Evolutionary conservation across 2,888 invertebrate species (phyloP).

Genomic region (Agonopterix heracliana): DNA sequence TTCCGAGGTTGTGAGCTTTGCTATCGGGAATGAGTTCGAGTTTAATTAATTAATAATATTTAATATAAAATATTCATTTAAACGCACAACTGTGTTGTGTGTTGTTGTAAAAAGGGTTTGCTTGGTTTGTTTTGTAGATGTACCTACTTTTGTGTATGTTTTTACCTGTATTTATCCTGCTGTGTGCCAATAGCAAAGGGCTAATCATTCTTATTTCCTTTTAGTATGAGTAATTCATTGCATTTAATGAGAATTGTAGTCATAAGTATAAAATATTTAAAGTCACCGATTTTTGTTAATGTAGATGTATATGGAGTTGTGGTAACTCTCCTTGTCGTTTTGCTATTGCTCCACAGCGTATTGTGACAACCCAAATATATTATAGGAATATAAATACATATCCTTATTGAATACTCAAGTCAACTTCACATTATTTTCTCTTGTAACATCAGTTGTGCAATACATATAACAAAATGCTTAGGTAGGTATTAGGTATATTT

Average conservation of each 20-base stretch:
- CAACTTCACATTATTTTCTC: slow-evolving; percentile 58
- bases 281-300: slow-evolving; percentile 45
- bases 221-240: slow-evolving; percentile 47
- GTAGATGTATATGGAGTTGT: slow-evolving; percentile 36
- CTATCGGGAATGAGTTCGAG: slow-evolving; percentile 70
- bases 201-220: slow-evolving; percentile 41
- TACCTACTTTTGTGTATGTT: slow-evolving; percentile 62
- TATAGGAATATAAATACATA: slow-evolving; percentile 68
- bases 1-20: slow-evolving; percentile 74
- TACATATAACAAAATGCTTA: slow-evolving; percentile 70
- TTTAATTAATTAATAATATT: slow-evolving; percentile 54
- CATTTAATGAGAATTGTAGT: slow-evolving; percentile 67
- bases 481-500: slow-evolving; percentile 71
- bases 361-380: slow-evolving; percentile 60
- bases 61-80: slow-evolving; percentile 49
- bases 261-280: slow-evolving; percentile 48
- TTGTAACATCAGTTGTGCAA: slow-evolving; percentile 71
- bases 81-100: slow-evolving; percentile 70
- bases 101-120: slow-evolving; percentile 65
- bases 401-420: slow-evolving; percentile 72
- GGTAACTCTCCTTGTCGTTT: slow-evolving; percentile 32
- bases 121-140: slow-evolving; percentile 65
- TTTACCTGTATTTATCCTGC: slow-evolving; percentile 51
- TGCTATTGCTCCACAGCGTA: slow-evolving; percentile 63
- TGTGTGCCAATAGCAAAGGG: slow-evolving; percentile 68